A percentile compares a stretch with the other conserved stretches of the same genome.
These are phyloP conservation scores for Rhopalosiphum padi DNA, from an alignment of 1,140 invertebrate genomes.

Conservation along the genomic window DNA sequence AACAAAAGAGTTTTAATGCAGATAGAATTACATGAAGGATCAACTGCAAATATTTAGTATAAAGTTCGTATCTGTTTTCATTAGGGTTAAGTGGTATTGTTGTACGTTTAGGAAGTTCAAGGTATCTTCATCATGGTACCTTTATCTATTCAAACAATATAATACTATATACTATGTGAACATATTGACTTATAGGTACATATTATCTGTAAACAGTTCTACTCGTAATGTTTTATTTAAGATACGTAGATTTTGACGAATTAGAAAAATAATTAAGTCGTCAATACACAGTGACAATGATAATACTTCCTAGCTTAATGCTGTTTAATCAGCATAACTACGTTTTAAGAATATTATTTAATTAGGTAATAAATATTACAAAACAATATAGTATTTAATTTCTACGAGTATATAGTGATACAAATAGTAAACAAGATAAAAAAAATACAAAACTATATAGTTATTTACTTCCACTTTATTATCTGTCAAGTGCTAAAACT, in stretches of 20 bases:
- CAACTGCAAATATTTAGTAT: background rate
- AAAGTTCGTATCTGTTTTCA: background rate
- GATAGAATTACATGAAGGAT: background rate
- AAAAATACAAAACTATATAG: background rate
- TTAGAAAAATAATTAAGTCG: background rate
- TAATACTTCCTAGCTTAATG: background rate
- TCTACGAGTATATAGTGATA: background rate
- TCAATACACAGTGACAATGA: background rate
- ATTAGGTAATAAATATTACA: background rate
- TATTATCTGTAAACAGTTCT: background rate
- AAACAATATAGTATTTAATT: background rate
- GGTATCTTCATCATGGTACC: too few species aligned
- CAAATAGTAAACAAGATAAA: slow-evolving; percentile 21
- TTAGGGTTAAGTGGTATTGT: background rate
- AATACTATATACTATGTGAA: background rate
- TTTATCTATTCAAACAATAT: background rate
- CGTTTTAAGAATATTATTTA: background rate
- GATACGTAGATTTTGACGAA: background rate
- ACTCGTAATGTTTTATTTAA: background rate
- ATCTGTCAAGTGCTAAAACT: background rate
- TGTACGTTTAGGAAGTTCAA: background rate
- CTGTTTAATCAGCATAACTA: background rate
- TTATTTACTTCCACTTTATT: background rate
- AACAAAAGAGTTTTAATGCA: background rate
- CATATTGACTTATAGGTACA: background rate